Conservation (phyloP, 2,797 vertebrate genomes). For the Danio aesculapii region DNA sequence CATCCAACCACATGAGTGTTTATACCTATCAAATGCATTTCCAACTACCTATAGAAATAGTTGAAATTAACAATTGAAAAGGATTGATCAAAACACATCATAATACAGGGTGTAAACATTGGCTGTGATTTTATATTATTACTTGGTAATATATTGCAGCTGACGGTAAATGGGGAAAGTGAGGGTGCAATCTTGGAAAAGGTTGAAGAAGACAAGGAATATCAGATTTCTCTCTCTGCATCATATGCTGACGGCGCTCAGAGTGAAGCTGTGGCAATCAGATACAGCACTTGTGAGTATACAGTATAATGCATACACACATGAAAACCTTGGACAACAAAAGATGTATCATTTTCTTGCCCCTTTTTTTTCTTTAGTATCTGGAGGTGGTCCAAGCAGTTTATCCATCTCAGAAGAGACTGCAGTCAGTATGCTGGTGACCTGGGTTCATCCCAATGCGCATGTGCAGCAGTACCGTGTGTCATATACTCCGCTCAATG, state of each 20-base stretch:
- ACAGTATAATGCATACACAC: not conserved
- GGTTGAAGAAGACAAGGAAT: conserved; percentile 86
- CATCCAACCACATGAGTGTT: no score
- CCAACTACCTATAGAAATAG: no score
- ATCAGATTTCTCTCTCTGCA: conserved; percentile 92
- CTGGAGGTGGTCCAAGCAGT: conserved; percentile 82
- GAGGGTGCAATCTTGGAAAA: conserved; percentile 81
- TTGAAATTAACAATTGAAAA: no score
- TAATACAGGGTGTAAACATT: no score
- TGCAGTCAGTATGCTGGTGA: conserved; percentile 83
- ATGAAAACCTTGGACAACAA: not conserved
- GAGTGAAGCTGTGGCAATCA: conserved; percentile 87
- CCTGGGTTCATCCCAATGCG: conserved; percentile 86
- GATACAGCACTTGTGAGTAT: conserved; percentile 89
- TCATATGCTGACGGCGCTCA: conserved; percentile 89
- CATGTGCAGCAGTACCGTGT: conserved; percentile 87
- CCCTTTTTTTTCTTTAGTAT: conserved; percentile 71
- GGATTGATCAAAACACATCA: no score
- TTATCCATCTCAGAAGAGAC: conserved; percentile 85
- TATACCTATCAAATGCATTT: no score
- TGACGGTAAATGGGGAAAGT: conserved; percentile 83
- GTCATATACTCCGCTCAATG: conserved; percentile 78
- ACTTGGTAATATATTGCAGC: conserved; percentile 68
- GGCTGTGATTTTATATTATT: not conserved
- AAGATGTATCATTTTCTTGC: not conserved